A percentile compares a stretch with the other conserved stretches of the same genome.
Evolutionary conservation across 2,797 vertebrate species (phyloP).

Genomic region (Lagorchestes hirsutus): DNA sequence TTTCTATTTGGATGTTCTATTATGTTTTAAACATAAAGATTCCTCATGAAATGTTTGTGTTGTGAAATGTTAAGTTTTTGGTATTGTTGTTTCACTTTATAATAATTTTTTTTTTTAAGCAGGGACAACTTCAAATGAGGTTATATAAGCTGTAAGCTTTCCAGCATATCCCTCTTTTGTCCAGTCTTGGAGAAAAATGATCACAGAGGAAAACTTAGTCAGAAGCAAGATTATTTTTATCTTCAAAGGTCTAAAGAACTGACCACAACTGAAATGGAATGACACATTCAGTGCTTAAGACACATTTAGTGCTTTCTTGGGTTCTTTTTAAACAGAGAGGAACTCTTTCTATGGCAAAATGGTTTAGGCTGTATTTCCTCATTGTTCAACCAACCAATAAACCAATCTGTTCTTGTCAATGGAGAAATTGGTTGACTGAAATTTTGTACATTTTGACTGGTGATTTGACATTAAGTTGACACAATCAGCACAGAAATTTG

Average conservation of each 20-base stretch:
- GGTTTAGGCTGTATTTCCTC: neutral
- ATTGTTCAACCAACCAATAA: neutral
- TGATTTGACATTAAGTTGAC: neutral
- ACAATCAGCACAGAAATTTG: slow-evolving; percentile 10
- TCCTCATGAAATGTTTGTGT: slow-evolving; percentile 38
- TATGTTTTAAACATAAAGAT: slow-evolving; percentile 68
- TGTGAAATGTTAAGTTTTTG: slow-evolving; percentile 45
- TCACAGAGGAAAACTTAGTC: neutral
- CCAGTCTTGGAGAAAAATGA: neutral
- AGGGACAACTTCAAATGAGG: slow-evolving; percentile 1
- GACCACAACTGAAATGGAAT: neutral
- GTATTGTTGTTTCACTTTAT: slow-evolving; percentile 13
- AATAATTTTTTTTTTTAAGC: neutral
- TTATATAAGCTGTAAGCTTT: slow-evolving; percentile 48
- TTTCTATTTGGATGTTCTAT: slow-evolving; percentile 31
- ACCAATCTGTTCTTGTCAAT: neutral
- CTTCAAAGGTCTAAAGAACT: neutral
- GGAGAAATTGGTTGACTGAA: neutral
- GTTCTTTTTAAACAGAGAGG: neutral
- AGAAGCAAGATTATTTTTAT: neutral
- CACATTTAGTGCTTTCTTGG: neutral
- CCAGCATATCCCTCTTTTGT: slow-evolving; percentile 10
- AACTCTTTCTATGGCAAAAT: neutral
- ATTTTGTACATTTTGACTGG: neutral
- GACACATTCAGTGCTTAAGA: neutral